Evolutionary conservation across 2,113 vertebrate species (phyloP), one percentile per base, ranked within the genome.

Genomic region (Platichthys flesus): DNA sequence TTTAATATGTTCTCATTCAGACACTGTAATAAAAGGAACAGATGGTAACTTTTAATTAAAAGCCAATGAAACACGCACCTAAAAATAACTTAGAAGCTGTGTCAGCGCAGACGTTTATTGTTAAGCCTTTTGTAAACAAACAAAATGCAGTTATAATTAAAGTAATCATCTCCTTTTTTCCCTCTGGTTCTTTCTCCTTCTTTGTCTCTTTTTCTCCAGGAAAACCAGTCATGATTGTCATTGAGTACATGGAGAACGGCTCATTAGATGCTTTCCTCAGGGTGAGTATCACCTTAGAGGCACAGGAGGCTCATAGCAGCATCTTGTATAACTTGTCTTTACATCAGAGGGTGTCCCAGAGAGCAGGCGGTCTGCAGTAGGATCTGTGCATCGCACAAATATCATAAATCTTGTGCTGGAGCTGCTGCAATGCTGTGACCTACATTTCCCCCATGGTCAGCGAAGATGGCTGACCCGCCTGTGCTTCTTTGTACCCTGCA

Each of bases 231-330:
- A 99, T 99, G 98, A 99, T 99, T 89, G 96, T 99, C 92, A 98
- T 98, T 88, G 98, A 99, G 95, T 98, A 97, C 90, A 99, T 99
- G 98, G 98, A 99, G 90, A 99, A 99, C 75, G 97, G 97, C 86
- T 96, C 98, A 74, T 94, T 99, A 88, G 98, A 99, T 85, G 95
- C 96, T 61, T 99, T 99, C 95, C 97, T 99, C 93, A 97, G 98
- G 93, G 98, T 98, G 81, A 95, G 96, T 93, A 86, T 15, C 65
- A 68, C 76, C 85, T 86, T 63, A 58, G 20, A 14, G 45, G 67
- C 9, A 0, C 67, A 71, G 24, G 35, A 77, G 56, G 58, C 28
- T 72, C 6, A 60, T 52, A 66, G 75, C 76, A 26, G 62, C 80
- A 45, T 75, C 69, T 64, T 76, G 47, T 64, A 3, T 26, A 62